Conservation (phyloP, 2,113 vertebrate genomes). For the Oncorhynchus gorbuscha region DNA sequence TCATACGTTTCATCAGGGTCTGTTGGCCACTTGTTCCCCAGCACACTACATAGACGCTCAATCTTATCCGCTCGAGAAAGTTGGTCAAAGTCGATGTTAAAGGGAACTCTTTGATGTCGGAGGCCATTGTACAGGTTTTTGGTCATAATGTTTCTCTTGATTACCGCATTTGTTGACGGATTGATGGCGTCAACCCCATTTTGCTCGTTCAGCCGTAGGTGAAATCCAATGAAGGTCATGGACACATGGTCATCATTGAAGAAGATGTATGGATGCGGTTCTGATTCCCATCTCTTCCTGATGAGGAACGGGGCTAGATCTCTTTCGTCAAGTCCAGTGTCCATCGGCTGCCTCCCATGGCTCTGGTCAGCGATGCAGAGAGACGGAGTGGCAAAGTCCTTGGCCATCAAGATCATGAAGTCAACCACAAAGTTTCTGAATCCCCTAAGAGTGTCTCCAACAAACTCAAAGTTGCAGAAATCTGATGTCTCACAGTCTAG, state of each 20-base stretch:
- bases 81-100: conserved; percentile 85
- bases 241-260: conserved; percentile 87
- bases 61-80: conserved; percentile 84
- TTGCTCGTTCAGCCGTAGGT: conserved; percentile 66
- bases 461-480: conserved; percentile 79
- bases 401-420: conserved; percentile 96
- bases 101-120: conserved; percentile 81
- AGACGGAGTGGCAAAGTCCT: conserved; percentile 92
- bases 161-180: conserved; percentile 65
- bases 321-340: conserved; percentile 53
- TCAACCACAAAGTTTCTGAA: conserved; percentile 93
- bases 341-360: conserved; percentile 69
- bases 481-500: conserved; percentile 85
- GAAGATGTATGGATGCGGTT: conserved; percentile 93
- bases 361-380: conserved; percentile 89
- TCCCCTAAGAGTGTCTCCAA: conserved; percentile 81
- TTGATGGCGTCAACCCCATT: conserved; percentile 80
- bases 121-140: conserved; percentile 73
- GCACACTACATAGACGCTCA: conserved; percentile 78
- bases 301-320: conserved; percentile 88
- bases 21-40: conserved; percentile 79
- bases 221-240: conserved; percentile 96
- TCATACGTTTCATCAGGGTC: conserved; percentile 93
- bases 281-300: conserved; percentile 89
- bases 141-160: conserved; percentile 83